Conservation (phyloP, 2,888 invertebrate genomes). For the Hylaea fasciaria region DNA sequence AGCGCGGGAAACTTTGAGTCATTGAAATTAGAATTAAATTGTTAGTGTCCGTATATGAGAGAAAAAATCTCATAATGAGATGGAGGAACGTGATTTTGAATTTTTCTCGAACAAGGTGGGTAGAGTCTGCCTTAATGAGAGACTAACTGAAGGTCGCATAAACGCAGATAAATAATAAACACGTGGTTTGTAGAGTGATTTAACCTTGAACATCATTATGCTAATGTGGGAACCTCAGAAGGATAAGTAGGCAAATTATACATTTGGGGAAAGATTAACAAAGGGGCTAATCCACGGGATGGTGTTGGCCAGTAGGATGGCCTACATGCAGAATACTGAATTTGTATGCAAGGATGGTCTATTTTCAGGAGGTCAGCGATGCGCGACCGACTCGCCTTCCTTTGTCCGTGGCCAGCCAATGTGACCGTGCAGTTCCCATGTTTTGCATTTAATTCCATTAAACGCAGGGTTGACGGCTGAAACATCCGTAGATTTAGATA, state of each 20-base stretch:
- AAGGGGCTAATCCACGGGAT: slow-evolving; percentile 26
- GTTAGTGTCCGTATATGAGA: slow-evolving; percentile 38
- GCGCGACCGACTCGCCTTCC: slow-evolving; percentile 76
- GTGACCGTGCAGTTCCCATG: slow-evolving; percentile 76
- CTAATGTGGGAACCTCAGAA: too few relatives aligned
- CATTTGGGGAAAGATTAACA: not conserved
- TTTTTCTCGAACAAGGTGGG: slow-evolving; percentile 53
- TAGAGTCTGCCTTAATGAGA: slow-evolving; percentile 56
- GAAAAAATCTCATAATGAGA: slow-evolving; percentile 49
- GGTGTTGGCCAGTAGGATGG: slow-evolving; percentile 51
- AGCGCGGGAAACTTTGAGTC: slow-evolving; percentile 65
- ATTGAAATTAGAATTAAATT: slow-evolving; percentile 50
- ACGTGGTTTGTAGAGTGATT: not conserved
- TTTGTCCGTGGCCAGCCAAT: slow-evolving; percentile 79
- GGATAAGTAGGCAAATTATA: too few relatives aligned
- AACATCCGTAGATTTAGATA: slow-evolving; percentile 37
- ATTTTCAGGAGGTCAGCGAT: slow-evolving; percentile 62
- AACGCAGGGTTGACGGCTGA: slow-evolving; percentile 37
- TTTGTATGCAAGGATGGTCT: slow-evolving; percentile 46
- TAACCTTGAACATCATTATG: slow-evolving; percentile 5
- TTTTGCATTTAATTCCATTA: slow-evolving; percentile 65
- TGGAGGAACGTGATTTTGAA: slow-evolving; percentile 54
- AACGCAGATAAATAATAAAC: slow-evolving; percentile 24
- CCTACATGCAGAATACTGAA: slow-evolving; percentile 41
- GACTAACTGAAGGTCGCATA: slow-evolving; percentile 59